phyloP scores from a whole-genome alignment of 1,140 invertebrate genomes.

The Orchestia grillus region DNA sequence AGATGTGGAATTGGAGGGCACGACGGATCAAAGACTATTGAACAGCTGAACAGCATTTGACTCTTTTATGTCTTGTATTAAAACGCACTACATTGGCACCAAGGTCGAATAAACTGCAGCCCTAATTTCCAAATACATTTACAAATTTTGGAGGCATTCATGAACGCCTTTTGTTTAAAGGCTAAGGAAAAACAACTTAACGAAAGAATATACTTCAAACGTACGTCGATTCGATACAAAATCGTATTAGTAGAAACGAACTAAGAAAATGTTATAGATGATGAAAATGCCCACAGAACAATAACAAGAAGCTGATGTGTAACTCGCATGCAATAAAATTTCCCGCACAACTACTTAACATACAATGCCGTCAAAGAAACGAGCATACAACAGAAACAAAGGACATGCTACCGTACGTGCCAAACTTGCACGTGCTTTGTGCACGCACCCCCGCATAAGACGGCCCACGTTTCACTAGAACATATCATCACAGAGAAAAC shows the following conservation, averaged over 20 bases:
- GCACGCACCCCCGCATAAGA: too few relatives aligned
- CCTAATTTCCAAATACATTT: too few relatives aligned
- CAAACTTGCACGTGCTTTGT: too few relatives aligned
- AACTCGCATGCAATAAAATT: not conserved
- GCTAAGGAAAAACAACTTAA: not conserved
- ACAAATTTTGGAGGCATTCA: not conserved
- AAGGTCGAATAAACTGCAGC: too few relatives aligned
- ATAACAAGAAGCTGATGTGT: not conserved
- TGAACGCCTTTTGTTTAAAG: not conserved
- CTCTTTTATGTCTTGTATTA: too few relatives aligned
- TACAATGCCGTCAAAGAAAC: not conserved
- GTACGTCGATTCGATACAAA: not conserved
- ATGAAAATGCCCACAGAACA: not conserved
- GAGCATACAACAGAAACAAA: not conserved
- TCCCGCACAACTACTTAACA: not conserved
- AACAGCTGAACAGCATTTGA: too few relatives aligned
- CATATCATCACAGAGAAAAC: too few relatives aligned
- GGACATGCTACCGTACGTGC: not conserved
- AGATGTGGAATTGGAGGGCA: too few relatives aligned
- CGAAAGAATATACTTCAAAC: not conserved
- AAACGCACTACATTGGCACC: too few relatives aligned
- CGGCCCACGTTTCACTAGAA: too few relatives aligned
- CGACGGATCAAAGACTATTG: too few relatives aligned
- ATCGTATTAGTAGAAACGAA: not conserved
- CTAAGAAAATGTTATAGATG: not conserved